Conservation (phyloP, 2,797 vertebrate species). For the Peromyscus eremicus region DNA sequence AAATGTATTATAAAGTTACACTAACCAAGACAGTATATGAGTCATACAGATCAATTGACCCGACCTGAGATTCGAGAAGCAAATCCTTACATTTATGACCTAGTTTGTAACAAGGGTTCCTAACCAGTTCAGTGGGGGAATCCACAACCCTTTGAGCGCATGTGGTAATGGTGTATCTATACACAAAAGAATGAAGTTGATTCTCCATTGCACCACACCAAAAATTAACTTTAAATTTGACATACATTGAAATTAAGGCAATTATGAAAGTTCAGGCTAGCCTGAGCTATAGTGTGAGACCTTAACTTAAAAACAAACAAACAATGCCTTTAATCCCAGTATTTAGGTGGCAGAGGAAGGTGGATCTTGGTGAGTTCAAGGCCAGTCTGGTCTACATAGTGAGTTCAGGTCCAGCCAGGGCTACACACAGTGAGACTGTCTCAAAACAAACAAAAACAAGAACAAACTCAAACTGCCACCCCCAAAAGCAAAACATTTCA, state of each 20-base stretch:
- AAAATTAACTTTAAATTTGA: constrained; percentile 23
- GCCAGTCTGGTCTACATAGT: neutral
- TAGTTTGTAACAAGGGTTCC: constrained; percentile 31
- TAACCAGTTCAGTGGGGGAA: neutral
- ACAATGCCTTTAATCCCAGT: neutral
- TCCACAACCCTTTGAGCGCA: neutral
- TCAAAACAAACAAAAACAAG: neutral
- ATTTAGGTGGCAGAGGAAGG: neutral
- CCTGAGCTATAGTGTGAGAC: neutral
- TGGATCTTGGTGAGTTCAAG: neutral
- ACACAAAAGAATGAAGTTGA: constrained; percentile 27
- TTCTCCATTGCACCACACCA: neutral
- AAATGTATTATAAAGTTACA: neutral
- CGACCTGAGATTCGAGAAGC: neutral
- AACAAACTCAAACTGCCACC: neutral
- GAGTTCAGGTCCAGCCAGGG: neutral
- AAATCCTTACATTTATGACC: neutral
- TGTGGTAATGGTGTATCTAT: neutral
- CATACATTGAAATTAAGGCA: constrained; percentile 28
- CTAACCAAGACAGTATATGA: neutral
- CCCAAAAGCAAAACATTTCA: neutral
- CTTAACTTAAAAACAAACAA: neutral
- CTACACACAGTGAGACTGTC: neutral
- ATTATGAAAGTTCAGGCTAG: neutral
- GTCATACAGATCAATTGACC: neutral